Base-by-base conservation (phyloP, 2,888 invertebrate species). In the Watsonalla binaria region DNA sequence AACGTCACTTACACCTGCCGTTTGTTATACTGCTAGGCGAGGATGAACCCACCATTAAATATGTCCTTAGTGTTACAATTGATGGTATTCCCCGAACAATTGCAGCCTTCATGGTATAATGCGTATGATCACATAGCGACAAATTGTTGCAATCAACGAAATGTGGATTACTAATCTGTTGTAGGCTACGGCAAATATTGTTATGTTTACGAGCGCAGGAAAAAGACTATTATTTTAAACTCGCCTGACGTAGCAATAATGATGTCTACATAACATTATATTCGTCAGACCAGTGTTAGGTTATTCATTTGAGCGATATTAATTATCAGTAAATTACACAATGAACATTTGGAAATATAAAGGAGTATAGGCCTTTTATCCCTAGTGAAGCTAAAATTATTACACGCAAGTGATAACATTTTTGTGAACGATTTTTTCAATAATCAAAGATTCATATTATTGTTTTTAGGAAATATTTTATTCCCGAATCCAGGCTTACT, bases 61-160 rank as follows among this genome's bases (percentile, higher is more conserved):
- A 78, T 78, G 80, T 80, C 81, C 83, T 87, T 85, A 80, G 67
- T 72, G 62, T 68, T 67, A 66, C 75, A 74, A 83, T 78, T 76
- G 70, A 73, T 78, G 86, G 87, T 85, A 88, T 89, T 90, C 78
- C 86, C 88, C 84, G 78, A 82, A 86, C 83, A 79, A 86, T 78
- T 76, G 72, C 70, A 87, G 82, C 90, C 89, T 90, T 90, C 90
- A 90, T 89, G 90, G 80, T 83, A 61, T 80, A 78, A 82, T 88
- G 85, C 81, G 74, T 80, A 70, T 80, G 77, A 76, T 77, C 76
- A 78, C 72, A 74, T 71, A 73, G 84, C 82, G 83, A 82, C 76
- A 87, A 88, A 90, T 89, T 87, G 82, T 80, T 75, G 86, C 85
- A 87, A 90, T 88, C 83, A 86, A 71, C 79, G 72, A 81, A 81